Conservation (phyloP, 2,888 invertebrate species). For the Emmelina monodactyla region DNA sequence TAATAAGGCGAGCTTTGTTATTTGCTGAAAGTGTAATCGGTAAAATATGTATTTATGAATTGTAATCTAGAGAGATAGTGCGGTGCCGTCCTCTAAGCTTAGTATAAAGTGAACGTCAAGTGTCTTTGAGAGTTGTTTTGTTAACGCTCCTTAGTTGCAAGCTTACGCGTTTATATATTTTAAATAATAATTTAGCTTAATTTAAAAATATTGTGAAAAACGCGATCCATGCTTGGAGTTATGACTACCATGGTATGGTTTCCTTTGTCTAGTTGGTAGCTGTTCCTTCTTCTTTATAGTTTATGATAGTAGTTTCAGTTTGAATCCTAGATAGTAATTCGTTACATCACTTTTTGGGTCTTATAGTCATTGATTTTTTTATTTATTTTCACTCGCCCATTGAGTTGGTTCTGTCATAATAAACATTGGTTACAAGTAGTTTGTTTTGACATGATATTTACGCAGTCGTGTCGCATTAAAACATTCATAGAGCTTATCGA, state of each 20-base stretch:
- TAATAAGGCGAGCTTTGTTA: conserved; percentile 28
- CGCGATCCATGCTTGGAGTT: conserved; percentile 66
- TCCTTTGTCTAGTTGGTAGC: conserved; percentile 61
- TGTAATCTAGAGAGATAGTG: conserved; percentile 21
- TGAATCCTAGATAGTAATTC: conserved; percentile 22
- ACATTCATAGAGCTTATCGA: no score
- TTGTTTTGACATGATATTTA: no score
- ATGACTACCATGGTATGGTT: conserved; percentile 67
- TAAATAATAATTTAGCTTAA: conserved; percentile 30
- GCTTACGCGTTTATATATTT: conserved; percentile 38
- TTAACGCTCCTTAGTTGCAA: conserved; percentile 46
- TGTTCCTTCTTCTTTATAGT: conserved; percentile 38
- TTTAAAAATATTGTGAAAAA: conserved; percentile 50
- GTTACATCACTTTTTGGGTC: no score
- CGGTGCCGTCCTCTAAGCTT: conserved; percentile 57
- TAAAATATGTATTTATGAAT: conserved; percentile 21
- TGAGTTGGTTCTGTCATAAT: no score
- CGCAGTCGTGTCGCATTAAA: no score
- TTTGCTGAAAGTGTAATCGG: conserved; percentile 24
- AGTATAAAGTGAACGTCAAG: conserved; percentile 56
- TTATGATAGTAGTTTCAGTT: conserved; percentile 35
- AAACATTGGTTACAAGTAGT: no score
- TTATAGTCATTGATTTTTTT: no score
- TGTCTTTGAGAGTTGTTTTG: conserved; percentile 44
- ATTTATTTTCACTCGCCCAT: no score